A percentile compares a stretch with the other conserved stretches of the same genome.
phyloP scores from a whole-genome alignment of 2,797 vertebrate genomes.

The Ptychadena robeensis region DNA sequence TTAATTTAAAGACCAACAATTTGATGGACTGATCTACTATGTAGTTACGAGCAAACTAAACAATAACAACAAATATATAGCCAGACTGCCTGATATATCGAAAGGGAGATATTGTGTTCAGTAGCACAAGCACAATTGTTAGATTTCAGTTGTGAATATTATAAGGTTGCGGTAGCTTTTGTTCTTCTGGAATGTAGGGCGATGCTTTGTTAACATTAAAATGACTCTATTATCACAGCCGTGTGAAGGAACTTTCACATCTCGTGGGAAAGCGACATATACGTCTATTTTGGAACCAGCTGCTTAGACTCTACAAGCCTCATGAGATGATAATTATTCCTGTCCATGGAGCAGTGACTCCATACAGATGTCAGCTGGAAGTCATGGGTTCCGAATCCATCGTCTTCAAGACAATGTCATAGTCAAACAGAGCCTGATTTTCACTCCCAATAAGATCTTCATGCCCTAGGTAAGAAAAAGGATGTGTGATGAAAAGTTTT shows the following conservation, averaged over 20 bases:
- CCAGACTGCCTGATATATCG: neutral
- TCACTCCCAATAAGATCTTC: neutral
- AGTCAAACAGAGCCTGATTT: neutral
- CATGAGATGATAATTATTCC: neutral
- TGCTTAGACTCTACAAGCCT: neutral
- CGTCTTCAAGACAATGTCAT: neutral
- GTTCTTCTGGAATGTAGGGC: neutral
- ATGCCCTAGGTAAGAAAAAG: neutral
- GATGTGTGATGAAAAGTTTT: neutral
- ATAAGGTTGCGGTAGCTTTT: too few relatives aligned
- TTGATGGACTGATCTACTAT: neutral
- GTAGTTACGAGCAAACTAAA: neutral
- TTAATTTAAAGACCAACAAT: too few relatives aligned
- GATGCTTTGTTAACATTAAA: neutral
- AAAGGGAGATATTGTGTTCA: neutral
- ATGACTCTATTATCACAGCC: neutral
- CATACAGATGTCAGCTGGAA: conserved; percentile 21
- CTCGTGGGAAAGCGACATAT: neutral
- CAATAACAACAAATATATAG: neutral
- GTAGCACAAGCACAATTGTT: too few relatives aligned
- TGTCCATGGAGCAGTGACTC: conserved; percentile 9
- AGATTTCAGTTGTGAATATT: too few relatives aligned
- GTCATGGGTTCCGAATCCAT: conserved; percentile 5
- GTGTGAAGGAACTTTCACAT: neutral
- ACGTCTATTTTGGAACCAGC: neutral